Conservation (phyloP, 2,888 invertebrate species). For the Caenorhabditis wallacei region DNA sequence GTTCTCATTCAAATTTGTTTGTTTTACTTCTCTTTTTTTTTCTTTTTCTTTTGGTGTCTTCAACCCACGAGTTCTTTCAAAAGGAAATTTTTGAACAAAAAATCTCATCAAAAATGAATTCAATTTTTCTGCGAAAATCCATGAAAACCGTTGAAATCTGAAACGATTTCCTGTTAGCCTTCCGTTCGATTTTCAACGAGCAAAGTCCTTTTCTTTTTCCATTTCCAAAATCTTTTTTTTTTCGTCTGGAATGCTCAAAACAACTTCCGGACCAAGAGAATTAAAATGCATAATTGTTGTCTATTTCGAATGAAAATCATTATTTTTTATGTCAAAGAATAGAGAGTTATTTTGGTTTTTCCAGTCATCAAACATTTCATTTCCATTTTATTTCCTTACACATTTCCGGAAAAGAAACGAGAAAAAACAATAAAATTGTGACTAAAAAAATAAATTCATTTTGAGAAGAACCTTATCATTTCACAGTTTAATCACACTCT, state of each 20-base stretch:
- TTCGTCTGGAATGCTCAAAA: slow-evolving; percentile 28
- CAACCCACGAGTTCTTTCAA: not conserved
- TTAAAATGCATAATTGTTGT: slow-evolving; percentile 27
- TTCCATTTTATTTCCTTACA: slow-evolving; percentile 6
- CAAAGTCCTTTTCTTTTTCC: slow-evolving; percentile 13
- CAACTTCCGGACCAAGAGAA: slow-evolving; percentile 25
- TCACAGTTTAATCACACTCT: not conserved
- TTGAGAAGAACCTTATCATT: slow-evolving; percentile 18
- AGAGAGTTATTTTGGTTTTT: slow-evolving; percentile 30
- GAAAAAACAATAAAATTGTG: slow-evolving; percentile 19
- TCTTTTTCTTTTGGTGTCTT: not conserved
- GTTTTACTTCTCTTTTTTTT: not conserved
- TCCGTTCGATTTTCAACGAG: slow-evolving; percentile 30
- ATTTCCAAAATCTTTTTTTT: slow-evolving; percentile 16
- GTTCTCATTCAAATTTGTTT: slow-evolving; percentile 43
- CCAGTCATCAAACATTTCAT: slow-evolving; percentile 20
- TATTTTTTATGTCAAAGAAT: slow-evolving; percentile 26
- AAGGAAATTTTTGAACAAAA: slow-evolving; percentile 1
- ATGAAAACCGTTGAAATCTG: slow-evolving; percentile 21
- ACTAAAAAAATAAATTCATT: not conserved
- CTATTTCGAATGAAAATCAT: slow-evolving; percentile 19
- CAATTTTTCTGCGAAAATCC: not conserved
- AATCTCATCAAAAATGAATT: slow-evolving; percentile 41
- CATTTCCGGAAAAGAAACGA: slow-evolving; percentile 25
- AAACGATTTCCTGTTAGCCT: slow-evolving; percentile 28